phyloP scores from a whole-genome alignment of 2,113 vertebrate genomes.

The Raphicerus campestris region DNA sequence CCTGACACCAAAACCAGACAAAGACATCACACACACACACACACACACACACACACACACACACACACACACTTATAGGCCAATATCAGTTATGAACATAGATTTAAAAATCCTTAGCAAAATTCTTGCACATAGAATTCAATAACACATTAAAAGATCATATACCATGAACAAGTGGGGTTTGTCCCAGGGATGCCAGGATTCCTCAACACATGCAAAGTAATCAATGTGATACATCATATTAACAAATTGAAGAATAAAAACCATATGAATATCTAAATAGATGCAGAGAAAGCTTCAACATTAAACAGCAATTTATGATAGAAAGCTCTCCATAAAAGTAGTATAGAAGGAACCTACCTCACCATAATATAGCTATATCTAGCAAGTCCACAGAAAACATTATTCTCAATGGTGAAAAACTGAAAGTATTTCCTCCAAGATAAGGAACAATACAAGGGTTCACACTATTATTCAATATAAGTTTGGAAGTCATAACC shows the following conservation, averaged over 20 bases:
- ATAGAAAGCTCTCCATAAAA: neutral
- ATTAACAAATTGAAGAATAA: neutral
- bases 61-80: neutral
- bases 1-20: neutral
- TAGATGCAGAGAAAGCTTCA: neutral
- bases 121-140: neutral
- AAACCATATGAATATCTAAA: neutral
- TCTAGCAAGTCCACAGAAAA: neutral
- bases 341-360: neutral
- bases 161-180: neutral
- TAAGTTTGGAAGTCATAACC: neutral
- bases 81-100: neutral
- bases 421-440: neutral
- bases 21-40: no score
- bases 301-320: neutral
- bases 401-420: neutral
- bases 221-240: neutral
- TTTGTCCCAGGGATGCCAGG: neutral
- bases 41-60: no score
- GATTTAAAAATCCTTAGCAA: neutral
- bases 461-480: neutral
- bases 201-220: neutral
- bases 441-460: neutral
- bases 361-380: neutral
- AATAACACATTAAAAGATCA: neutral